Conservation (phyloP, 2,113 vertebrate species). For the Tenebrosternarchus preto region DNA sequence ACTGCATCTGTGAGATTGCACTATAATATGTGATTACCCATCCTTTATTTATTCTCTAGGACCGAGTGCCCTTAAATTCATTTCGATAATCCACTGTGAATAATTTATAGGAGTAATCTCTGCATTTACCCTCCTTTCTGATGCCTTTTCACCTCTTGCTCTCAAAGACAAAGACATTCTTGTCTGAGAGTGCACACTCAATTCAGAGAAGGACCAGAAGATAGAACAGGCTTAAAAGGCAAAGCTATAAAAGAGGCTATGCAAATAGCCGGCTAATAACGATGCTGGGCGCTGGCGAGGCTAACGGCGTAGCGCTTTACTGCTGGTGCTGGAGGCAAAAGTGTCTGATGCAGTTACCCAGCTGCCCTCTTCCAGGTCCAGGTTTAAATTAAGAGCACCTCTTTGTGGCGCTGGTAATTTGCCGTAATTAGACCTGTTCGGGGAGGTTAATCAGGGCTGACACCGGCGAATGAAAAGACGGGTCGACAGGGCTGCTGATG, state of each 20-base stretch:
- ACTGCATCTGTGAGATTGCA: conserved; percentile 47
- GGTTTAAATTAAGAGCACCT: conserved; percentile 51
- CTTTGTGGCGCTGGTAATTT: conserved; percentile 53
- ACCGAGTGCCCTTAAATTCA: conserved; percentile 33
- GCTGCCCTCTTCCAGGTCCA: conserved; percentile 17
- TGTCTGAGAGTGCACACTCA: background rate
- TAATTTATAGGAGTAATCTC: conserved; percentile 55
- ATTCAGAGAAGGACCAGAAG: background rate
- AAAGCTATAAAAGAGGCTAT: conserved; percentile 9
- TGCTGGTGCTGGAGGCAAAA: background rate
- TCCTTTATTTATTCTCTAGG: conserved; percentile 52
- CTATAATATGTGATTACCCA: conserved; percentile 53
- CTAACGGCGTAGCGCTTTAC: conserved; percentile 8
- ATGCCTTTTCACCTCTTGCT: conserved; percentile 42
- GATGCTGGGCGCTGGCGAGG: background rate
- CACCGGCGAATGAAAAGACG: conserved; percentile 49
- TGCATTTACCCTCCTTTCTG: conserved; percentile 34
- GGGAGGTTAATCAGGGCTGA: conserved; percentile 55
- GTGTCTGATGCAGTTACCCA: conserved; percentile 8
- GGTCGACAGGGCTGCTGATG: conserved; percentile 14
- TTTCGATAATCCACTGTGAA: conserved; percentile 53
- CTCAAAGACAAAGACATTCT: conserved; percentile 31
- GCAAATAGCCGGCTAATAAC: conserved; percentile 25
- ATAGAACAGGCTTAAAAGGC: background rate
- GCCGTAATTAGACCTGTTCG: conserved; percentile 58